Evolutionary conservation across 2,888 invertebrate species (phyloP).

Genomic region (Cantharis rufa): DNA sequence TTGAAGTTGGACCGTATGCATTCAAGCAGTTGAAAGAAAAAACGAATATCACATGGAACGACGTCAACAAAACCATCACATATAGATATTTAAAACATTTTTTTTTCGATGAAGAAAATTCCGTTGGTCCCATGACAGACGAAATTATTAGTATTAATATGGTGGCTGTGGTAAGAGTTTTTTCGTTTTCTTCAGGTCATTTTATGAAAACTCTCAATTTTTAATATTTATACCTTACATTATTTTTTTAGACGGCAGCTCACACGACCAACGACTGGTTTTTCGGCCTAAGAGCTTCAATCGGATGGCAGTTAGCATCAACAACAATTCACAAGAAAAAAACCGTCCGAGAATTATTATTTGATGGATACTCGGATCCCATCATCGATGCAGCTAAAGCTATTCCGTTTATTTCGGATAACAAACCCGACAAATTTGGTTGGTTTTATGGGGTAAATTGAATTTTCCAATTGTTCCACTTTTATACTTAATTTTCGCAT

Average conservation of each 20-base stretch:
- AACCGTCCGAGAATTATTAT: slow-evolving; percentile 71
- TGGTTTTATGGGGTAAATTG: slow-evolving; percentile 75
- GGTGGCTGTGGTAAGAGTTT: slow-evolving; percentile 71
- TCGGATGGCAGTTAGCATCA: slow-evolving; percentile 35
- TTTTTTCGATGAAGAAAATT: slow-evolving; percentile 66
- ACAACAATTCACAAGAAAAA: slow-evolving; percentile 62
- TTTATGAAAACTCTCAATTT: no score
- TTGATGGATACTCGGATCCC: slow-evolving; percentile 79
- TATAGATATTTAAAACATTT: slow-evolving; percentile 71
- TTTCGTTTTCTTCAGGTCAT: neutral
- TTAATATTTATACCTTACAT: no score
- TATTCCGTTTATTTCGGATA: slow-evolving; percentile 58
- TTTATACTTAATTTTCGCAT: slow-evolving; percentile 23
- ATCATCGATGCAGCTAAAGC: slow-evolving; percentile 69
- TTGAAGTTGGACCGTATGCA: slow-evolving; percentile 66
- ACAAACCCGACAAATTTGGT: slow-evolving; percentile 77
- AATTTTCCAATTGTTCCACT: neutral
- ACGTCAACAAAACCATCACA: slow-evolving; percentile 69
- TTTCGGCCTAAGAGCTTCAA: slow-evolving; percentile 52
- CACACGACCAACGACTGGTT: slow-evolving; percentile 50
- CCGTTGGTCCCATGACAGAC: slow-evolving; percentile 57
- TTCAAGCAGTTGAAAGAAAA: slow-evolving; percentile 71
- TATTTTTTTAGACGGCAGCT: slow-evolving; percentile 61
- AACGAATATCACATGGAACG: slow-evolving; percentile 73
- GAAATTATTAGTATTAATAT: slow-evolving; percentile 74